Evolutionary conservation across 2,888 invertebrate species (phyloP), one percentile per base, ranked within the genome.

Genomic region (Eristalinus sepulchralis): DNA sequence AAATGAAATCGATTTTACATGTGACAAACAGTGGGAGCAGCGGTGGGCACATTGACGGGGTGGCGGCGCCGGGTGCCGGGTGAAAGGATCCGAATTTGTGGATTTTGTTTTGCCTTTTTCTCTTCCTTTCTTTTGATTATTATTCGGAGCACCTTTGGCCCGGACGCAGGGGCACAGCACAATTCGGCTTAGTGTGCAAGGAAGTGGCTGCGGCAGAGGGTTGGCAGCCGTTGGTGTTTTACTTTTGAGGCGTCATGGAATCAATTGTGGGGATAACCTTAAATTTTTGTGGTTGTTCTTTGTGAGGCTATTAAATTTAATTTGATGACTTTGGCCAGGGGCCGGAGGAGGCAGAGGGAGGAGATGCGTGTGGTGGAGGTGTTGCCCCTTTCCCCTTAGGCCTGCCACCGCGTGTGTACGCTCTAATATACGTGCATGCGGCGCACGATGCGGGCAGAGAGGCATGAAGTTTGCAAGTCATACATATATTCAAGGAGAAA

Each of bases 1-100:
- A 85, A 77, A 78, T 72, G 64, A 73, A 85, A 85, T 85, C 85
- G 85, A 85, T 82, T 85, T 78, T 82, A 82, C 82, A 85, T 82
- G 85, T 77, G 85, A 85, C 85, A 82, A 77, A 77, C 85, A 73
- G 73, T 75, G 34, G 66, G 64, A 73, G 17, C 47, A 47, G n/a
- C n/a, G n/a, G 3, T n/a, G 39, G 39, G 39, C 0, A 22, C 24
- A 17, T 1, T 24, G 22, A 22, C 24, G 13, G 22, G 2, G 13
- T 39, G 39, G 13, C 64, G 57, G 33, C 31, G n/a, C n/a, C n/a
- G n/a, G n/a, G n/a, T n/a, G n/a, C n/a, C 20, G 39, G 57, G 71
- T 62, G 72, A 67, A 67, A 53, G 60, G 72, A 67, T 77, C 47
- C 17, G 63, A 53, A 59, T 57, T 5, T 27, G 63, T 64, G 57